These are phyloP conservation scores for Anoncus sp. DNA, from an alignment of 2,888 invertebrate genomes.

Conservation along the genomic window DNA sequence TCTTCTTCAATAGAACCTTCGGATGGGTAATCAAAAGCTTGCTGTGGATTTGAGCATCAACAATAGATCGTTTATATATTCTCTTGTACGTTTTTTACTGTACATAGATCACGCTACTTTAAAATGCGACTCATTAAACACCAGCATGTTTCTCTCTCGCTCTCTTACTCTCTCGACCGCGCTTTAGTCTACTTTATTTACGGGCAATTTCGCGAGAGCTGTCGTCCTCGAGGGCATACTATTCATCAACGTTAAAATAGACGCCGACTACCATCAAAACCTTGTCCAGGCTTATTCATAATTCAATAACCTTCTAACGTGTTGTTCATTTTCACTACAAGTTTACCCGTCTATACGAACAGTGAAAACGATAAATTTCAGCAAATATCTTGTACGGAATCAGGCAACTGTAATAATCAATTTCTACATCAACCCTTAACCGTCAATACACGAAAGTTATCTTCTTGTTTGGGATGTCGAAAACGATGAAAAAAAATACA, in stretches of 20 bases:
- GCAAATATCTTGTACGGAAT: background rate
- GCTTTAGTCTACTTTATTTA: constrained; percentile 67
- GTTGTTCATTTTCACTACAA: constrained; percentile 17
- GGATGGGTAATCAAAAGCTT: constrained; percentile 44
- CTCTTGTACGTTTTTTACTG: constrained; percentile 30
- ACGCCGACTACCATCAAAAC: constrained; percentile 72
- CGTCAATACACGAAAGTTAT: no score
- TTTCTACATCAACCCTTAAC: background rate
- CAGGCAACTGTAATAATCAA: background rate
- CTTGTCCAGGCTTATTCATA: constrained; percentile 48
- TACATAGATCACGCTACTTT: constrained; percentile 45
- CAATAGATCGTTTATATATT: constrained; percentile 43
- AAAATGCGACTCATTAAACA: constrained; percentile 69
- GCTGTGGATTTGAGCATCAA: constrained; percentile 36
- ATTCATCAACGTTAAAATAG: constrained; percentile 73
- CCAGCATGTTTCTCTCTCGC: constrained; percentile 55
- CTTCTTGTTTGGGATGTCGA: no score
- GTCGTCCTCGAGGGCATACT: constrained; percentile 68
- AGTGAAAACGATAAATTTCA: constrained; percentile 6
- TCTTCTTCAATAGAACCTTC: constrained; percentile 18
- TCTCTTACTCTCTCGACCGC: constrained; percentile 50
- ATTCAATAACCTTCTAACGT: constrained; percentile 23
- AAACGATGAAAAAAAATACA: background rate
- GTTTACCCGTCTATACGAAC: background rate
- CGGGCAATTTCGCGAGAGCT: constrained; percentile 67